Conservation (phyloP, 2,888 invertebrate genomes). For the Agapostemon virescens region DNA sequence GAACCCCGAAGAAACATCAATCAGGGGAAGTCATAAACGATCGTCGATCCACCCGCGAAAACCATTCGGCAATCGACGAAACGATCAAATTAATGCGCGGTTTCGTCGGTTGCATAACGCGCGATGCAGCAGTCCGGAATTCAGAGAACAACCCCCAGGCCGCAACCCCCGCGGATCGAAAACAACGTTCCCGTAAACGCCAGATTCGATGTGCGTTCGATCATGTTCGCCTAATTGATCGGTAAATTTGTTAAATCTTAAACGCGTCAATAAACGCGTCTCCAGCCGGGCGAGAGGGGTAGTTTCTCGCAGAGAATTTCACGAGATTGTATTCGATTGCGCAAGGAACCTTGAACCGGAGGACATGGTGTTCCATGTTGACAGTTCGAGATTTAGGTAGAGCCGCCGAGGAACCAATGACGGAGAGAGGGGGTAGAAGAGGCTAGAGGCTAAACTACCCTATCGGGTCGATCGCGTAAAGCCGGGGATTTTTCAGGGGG, state of each 20-base stretch:
- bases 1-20: neutral
- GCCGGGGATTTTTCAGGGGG: neutral
- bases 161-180: too few species aligned
- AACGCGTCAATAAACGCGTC: too few species aligned
- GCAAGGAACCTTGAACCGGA: neutral
- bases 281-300: too few species aligned
- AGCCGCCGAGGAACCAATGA: neutral
- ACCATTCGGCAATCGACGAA: neutral
- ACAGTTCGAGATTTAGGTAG: neutral
- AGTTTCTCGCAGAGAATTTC: neutral
- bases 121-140: conserved; percentile 2
- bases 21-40: too few species aligned
- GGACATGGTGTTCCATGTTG: neutral
- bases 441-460: neutral
- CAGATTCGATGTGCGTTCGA: too few species aligned
- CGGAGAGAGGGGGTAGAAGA: too few species aligned
- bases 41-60: neutral
- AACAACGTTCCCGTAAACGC: neutral
- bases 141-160: too few species aligned
- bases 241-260: too few species aligned
- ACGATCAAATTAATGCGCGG: neutral
- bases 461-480: neutral
- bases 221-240: too few species aligned
- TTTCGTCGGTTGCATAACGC: conserved; percentile 25
- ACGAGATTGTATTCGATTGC: neutral